These are phyloP conservation scores for Antechinus stuartii DNA, from an alignment of 2,113 vertebrate genomes.

Conservation along the genomic window DNA sequence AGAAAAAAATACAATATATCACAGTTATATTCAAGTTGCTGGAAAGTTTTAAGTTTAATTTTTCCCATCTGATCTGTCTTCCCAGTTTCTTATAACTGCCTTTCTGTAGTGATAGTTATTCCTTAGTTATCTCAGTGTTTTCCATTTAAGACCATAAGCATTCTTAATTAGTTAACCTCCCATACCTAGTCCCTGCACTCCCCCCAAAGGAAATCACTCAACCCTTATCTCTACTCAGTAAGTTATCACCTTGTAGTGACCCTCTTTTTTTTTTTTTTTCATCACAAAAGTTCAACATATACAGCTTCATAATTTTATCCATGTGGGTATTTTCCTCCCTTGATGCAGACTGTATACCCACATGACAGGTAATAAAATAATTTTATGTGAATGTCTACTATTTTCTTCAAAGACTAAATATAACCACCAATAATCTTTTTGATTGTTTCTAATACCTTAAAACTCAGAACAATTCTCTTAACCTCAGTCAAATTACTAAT, in stretches of 20 bases:
- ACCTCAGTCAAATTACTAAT: background rate
- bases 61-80: background rate
- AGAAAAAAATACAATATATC: background rate
- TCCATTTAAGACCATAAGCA: background rate
- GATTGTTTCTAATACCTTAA: background rate
- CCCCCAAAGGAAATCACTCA: background rate
- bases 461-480: background rate
- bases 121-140: background rate
- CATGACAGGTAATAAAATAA: background rate
- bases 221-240: background rate
- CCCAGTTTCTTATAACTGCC: background rate
- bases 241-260: background rate
- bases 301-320: background rate
- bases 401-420: background rate
- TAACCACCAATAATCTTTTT: background rate
- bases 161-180: background rate
- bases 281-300: background rate
- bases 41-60: background rate
- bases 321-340: background rate
- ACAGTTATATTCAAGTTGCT: background rate
- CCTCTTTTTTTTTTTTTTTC: background rate
- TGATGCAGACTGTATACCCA: background rate
- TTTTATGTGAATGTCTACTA: background rate
- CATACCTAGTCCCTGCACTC: background rate
- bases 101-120: background rate